Conservation (phyloP, 2,113 vertebrate species). For the Serinus canaria region DNA sequence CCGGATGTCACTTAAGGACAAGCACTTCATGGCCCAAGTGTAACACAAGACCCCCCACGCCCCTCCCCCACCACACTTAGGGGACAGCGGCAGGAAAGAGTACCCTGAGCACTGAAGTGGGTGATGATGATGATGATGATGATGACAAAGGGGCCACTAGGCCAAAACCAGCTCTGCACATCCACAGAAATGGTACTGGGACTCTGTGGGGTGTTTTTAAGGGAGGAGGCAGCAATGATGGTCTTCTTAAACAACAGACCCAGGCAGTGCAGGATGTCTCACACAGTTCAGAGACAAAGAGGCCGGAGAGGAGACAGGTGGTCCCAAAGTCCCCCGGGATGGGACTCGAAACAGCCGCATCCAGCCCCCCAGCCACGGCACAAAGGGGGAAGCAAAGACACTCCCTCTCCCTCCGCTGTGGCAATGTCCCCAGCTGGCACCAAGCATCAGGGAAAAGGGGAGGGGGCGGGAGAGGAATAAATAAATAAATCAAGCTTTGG, state of each 20-base stretch:
- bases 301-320: not conserved
- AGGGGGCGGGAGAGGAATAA: not conserved
- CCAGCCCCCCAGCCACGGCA: not conserved
- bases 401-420: accelerated
- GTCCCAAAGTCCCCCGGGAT: not conserved
- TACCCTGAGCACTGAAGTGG: not conserved
- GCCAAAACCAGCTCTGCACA: not conserved
- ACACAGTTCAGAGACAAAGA: not conserved
- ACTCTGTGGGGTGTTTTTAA: not conserved
- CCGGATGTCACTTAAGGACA: not conserved
- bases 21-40: not conserved
- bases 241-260: not conserved
- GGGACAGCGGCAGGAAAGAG: not conserved
- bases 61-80: not conserved
- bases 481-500: not conserved
- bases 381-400: not conserved
- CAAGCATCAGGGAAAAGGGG: not conserved
- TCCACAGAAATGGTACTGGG: accelerated
- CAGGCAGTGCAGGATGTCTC: not conserved
- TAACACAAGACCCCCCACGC: not conserved
- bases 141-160: not conserved
- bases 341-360: accelerated
- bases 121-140: not conserved
- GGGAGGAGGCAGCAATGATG: not conserved
- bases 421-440: conserved; percentile 27